Evolutionary conservation across 2,797 vertebrate species (phyloP).

Genomic region (Xenopus petersii): DNA sequence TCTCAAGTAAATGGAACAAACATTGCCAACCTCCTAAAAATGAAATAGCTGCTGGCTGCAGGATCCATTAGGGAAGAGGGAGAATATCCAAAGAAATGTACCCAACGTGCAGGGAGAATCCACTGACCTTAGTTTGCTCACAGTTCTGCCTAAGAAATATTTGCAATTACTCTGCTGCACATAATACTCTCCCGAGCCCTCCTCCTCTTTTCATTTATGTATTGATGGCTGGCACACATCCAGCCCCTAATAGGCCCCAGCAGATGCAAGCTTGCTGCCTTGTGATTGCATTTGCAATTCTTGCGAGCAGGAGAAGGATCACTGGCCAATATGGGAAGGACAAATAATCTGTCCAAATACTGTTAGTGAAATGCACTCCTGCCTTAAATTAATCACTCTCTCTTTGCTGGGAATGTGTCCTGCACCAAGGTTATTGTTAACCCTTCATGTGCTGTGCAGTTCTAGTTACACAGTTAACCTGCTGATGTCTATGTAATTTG

Average conservation of each 20-base stretch:
- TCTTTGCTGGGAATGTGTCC: neutral
- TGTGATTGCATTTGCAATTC: slow-evolving; percentile 51
- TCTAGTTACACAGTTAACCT: too few relatives aligned
- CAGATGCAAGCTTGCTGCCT: slow-evolving; percentile 42
- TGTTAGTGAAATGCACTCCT: slow-evolving; percentile 27
- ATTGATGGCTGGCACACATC: slow-evolving; percentile 38
- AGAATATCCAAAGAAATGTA: too few relatives aligned
- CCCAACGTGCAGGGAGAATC: too few relatives aligned
- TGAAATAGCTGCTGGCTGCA: slow-evolving; percentile 17
- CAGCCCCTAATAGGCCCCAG: slow-evolving; percentile 31
- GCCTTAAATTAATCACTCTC: slow-evolving; percentile 38
- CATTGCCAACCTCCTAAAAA: slow-evolving; percentile 1
- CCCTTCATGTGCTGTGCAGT: neutral
- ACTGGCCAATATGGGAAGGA: slow-evolving; percentile 19
- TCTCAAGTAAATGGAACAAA: slow-evolving; percentile 17
- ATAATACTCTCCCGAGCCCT: slow-evolving; percentile 10
- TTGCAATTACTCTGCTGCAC: neutral
- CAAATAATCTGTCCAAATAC: slow-evolving; percentile 27
- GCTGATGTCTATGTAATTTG: too few relatives aligned
- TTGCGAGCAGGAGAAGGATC: slow-evolving; percentile 22
- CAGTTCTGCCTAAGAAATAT: neutral
- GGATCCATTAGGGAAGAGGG: slow-evolving; percentile 1
- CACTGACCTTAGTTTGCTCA: too few relatives aligned
- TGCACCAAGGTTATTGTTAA: slow-evolving; percentile 14
- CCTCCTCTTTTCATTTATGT: slow-evolving; percentile 42